Conservation (phyloP, 2,888 invertebrate species). For the Dynastes hyllus region DNA sequence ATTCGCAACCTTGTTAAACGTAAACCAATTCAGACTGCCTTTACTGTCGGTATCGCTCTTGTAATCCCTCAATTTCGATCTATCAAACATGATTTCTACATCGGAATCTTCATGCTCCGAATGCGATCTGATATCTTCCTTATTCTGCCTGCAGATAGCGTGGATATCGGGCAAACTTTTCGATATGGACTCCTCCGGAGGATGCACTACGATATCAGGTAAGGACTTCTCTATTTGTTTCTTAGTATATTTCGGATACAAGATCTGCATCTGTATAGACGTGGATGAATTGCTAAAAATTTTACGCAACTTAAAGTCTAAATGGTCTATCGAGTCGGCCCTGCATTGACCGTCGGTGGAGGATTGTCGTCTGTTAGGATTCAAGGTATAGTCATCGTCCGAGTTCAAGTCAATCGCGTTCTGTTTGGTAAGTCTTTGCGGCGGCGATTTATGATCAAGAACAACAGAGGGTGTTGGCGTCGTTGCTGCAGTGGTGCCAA, state of each 20-base stretch:
- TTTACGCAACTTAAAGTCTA: conserved; percentile 35
- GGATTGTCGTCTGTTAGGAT: not conserved
- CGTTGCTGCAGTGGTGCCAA: conserved; percentile 64
- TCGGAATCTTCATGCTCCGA: conserved; percentile 51
- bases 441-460: conserved; percentile 29
- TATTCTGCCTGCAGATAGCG: conserved; percentile 48
- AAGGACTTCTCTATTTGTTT: conserved; percentile 33
- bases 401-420: conserved; percentile 39
- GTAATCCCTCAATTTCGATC: conserved; percentile 18
- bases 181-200: conserved; percentile 64
- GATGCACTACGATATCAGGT: conserved; percentile 52
- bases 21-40: conserved; percentile 18
- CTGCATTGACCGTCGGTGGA: not conserved
- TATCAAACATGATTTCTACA: conserved; percentile 12
- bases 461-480: not conserved
- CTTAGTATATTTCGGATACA: conserved; percentile 33
- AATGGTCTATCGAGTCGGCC: conserved; percentile 24
- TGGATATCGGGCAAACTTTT: conserved; percentile 68
- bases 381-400: conserved; percentile 27
- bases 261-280: conserved; percentile 39
- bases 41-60: conserved; percentile 36
- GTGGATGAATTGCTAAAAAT: conserved; percentile 31
- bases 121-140: conserved; percentile 47
- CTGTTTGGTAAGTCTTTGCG: conserved; percentile 42
- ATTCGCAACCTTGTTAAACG: conserved; percentile 16